Percentiles rank a stretch among this genome's conserved stretches.
Conservation (phyloP, 2,113 vertebrate species). For the Larimichthys crocea region DNA sequence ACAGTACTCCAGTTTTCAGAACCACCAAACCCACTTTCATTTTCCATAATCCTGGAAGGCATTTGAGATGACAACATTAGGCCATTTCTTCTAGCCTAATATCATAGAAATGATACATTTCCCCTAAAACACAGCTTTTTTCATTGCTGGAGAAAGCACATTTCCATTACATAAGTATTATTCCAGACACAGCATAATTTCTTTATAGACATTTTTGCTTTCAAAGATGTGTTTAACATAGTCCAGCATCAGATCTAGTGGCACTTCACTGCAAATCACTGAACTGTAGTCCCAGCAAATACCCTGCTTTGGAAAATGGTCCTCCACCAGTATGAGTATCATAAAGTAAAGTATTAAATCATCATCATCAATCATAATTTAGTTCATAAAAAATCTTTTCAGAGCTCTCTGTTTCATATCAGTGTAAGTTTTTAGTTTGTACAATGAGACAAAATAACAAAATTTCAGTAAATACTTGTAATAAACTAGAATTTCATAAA, state of each 20-base stretch:
- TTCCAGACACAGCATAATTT: neutral
- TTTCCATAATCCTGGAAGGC: neutral
- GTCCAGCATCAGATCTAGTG: neutral
- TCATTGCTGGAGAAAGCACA: neutral
- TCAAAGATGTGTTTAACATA: neutral
- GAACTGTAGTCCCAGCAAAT: too few relatives aligned
- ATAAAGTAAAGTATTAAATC: neutral
- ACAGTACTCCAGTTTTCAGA: neutral
- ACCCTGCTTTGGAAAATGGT: too few relatives aligned
- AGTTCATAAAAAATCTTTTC: too few relatives aligned
- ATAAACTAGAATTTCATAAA: too few relatives aligned
- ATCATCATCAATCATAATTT: neutral
- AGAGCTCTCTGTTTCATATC: too few relatives aligned
- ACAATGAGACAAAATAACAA: too few relatives aligned
- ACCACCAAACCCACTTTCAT: neutral
- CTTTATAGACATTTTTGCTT: neutral
- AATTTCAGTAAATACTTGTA: too few relatives aligned
- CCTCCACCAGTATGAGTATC: neutral
- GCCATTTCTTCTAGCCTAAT: neutral
- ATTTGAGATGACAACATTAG: neutral
- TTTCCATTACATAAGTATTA: neutral
- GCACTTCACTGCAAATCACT: neutral
- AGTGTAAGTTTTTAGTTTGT: too few relatives aligned
- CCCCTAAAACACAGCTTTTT: neutral
- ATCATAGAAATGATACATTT: neutral